Evolutionary conservation across 2,113 vertebrate species (phyloP).

Genomic region (Podilymbus podiceps): DNA sequence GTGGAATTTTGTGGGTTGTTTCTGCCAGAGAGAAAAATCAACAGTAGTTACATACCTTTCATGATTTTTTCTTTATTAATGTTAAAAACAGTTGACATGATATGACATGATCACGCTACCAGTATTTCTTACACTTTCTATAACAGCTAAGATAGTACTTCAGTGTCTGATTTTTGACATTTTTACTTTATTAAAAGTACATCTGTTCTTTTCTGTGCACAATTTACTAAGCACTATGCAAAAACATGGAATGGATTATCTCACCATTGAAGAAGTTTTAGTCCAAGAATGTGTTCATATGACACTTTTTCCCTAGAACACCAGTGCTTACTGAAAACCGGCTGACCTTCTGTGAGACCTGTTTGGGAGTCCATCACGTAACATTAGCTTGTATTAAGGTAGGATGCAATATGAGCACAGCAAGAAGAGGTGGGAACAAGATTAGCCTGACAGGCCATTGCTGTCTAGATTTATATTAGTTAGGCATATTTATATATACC

Average conservation of each 20-base stretch:
- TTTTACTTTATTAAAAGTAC: not conserved
- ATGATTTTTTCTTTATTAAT: not conserved
- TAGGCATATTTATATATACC: not conserved
- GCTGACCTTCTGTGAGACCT: not conserved
- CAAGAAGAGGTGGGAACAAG: not conserved
- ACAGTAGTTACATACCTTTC: not conserved
- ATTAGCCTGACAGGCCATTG: not conserved
- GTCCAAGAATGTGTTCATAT: not conserved
- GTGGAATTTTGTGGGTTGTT: not conserved
- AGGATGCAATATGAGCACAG: not conserved
- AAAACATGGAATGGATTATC: not conserved
- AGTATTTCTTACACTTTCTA: not conserved
- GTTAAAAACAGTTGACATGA: rapidly evolving
- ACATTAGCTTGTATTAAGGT: not conserved
- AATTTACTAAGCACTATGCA: not conserved
- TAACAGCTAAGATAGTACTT: not conserved
- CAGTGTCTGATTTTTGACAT: not conserved
- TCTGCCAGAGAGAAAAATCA: not conserved
- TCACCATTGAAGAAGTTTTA: not conserved
- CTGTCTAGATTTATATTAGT: not conserved
- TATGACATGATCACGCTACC: not conserved
- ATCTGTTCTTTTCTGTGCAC: not conserved
- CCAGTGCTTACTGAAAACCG: not conserved
- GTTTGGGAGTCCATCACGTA: not conserved
- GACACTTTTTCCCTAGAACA: not conserved